phyloP scores from a whole-genome alignment of 2,113 vertebrate genomes.

The Colistium nudipinnis region DNA sequence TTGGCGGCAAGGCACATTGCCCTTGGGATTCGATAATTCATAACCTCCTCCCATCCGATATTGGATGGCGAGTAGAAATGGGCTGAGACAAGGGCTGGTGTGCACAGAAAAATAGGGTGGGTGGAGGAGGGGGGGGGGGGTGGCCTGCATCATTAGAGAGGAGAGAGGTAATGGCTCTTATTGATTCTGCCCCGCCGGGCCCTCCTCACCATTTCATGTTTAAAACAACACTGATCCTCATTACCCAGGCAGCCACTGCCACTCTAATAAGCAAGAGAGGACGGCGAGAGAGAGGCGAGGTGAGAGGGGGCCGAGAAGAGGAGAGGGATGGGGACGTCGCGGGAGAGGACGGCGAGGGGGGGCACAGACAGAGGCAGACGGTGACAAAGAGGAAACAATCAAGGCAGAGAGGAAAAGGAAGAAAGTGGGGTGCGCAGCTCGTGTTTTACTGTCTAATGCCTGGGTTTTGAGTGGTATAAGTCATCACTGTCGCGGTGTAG shows the following conservation, averaged over 20 bases:
- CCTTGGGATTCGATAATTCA: conserved; percentile 85
- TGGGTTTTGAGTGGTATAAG: conserved; percentile 60
- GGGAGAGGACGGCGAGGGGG: neutral
- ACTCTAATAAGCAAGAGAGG: conserved; percentile 59
- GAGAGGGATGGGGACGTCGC: neutral
- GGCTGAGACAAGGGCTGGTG: conserved; percentile 72
- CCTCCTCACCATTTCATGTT: conserved; percentile 83
- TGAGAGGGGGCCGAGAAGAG: conserved; percentile 29
- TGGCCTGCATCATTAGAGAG: conserved; percentile 82
- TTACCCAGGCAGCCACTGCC: conserved; percentile 75
- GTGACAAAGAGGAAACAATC: conserved; percentile 35
- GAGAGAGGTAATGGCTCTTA: conserved; percentile 82
- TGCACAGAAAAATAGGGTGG: conserved; percentile 14
- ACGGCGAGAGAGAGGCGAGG: conserved; percentile 37
- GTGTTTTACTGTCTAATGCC: conserved; percentile 54
- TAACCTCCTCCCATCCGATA: conserved; percentile 84
- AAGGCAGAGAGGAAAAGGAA: conserved; percentile 31
- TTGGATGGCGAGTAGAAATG: conserved; percentile 78
- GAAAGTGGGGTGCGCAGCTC: conserved; percentile 41
- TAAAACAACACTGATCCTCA: conserved; percentile 87
- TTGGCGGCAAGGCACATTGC: conserved; percentile 78
- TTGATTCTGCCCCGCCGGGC: conserved; percentile 79
- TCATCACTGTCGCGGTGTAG: conserved; percentile 73
- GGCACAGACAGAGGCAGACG: conserved; percentile 3
- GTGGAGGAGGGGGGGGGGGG: conserved; percentile 24